These are phyloP conservation scores for Aporophyla nigra DNA, from an alignment of 2,888 invertebrate species.

Conservation along the genomic window DNA sequence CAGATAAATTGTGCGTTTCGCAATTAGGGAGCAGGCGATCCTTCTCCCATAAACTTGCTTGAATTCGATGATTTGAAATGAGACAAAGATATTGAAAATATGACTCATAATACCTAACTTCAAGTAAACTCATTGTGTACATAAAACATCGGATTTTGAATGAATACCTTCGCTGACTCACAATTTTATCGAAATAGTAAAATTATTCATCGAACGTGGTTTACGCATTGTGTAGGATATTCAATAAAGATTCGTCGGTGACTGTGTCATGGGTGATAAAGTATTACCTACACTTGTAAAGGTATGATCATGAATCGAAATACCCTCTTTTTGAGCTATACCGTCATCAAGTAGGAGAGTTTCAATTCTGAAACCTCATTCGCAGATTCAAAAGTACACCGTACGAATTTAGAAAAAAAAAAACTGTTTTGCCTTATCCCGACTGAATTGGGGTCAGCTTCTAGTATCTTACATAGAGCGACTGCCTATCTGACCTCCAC, in stretches of 20 bases:
- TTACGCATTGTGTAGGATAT: not conserved
- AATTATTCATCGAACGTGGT: slow-evolving; percentile 21
- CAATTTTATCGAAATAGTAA: slow-evolving; percentile 26
- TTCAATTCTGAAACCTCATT: no score
- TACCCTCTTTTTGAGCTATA: slow-evolving; percentile 3
- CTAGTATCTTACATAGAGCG: no score
- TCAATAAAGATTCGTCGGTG: slow-evolving; percentile 14
- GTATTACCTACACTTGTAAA: not conserved
- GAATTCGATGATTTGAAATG: not conserved
- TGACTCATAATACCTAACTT: slow-evolving; percentile 19
- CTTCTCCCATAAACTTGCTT: no score
- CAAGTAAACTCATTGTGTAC: not conserved
- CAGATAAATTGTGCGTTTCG: no score
- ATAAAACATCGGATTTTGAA: slow-evolving; percentile 28
- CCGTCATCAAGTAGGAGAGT: no score
- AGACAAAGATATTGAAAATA: not conserved
- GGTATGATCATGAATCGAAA: not conserved
- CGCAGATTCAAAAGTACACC: not conserved
- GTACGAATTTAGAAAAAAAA: not conserved
- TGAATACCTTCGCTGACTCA: slow-evolving; percentile 46
- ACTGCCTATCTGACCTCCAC: no score
- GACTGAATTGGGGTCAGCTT: no score
- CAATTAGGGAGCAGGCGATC: not conserved
- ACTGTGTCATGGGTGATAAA: slow-evolving; percentile 22
- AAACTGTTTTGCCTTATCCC: no score